Evolutionary conservation across 2,888 invertebrate genomes (phyloP).

Genomic region (Dinocampus coccinellae): DNA sequence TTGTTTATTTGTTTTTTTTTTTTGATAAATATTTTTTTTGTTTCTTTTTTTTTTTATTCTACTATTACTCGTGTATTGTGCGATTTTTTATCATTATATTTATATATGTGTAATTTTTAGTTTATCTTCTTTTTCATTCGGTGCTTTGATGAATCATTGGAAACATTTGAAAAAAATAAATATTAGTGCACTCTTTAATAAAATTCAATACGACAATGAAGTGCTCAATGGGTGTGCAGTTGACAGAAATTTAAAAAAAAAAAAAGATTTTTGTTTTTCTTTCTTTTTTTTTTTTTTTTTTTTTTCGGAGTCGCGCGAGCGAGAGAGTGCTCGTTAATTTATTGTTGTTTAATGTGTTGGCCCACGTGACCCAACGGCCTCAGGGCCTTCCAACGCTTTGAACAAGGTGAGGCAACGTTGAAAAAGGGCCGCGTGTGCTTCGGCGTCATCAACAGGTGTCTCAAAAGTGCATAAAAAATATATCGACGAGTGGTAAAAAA

Average conservation of each 20-base stretch:
- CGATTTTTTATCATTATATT: neutral
- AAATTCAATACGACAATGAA: neutral
- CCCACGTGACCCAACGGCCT: neutral
- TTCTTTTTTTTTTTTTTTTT: no score
- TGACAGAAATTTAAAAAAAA: neutral
- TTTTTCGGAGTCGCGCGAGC: neutral
- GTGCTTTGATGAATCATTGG: neutral
- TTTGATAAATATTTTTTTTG: no score
- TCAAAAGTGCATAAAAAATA: slow-evolving; percentile 51
- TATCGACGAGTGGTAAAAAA: slow-evolving; percentile 30
- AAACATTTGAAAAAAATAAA: neutral
- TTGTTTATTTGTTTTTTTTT: neutral
- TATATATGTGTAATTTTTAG: no score
- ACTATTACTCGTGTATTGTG: neutral
- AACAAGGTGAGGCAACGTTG: slow-evolving; percentile 32
- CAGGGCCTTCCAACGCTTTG: slow-evolving; percentile 40
- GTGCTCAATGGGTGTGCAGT: neutral
- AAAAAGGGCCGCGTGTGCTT: slow-evolving; percentile 38
- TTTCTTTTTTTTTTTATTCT: neutral
- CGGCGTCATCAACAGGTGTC: slow-evolving; percentile 50
- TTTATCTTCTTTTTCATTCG: no score
- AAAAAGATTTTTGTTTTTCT: no score
- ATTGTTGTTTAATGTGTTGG: neutral
- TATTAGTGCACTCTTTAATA: neutral
- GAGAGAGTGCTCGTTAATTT: slow-evolving; percentile 25